Evolutionary conservation across 2,113 vertebrate genomes (phyloP), one percentile per base, ranked within the genome.

Genomic region (Calidris pugnax): DNA sequence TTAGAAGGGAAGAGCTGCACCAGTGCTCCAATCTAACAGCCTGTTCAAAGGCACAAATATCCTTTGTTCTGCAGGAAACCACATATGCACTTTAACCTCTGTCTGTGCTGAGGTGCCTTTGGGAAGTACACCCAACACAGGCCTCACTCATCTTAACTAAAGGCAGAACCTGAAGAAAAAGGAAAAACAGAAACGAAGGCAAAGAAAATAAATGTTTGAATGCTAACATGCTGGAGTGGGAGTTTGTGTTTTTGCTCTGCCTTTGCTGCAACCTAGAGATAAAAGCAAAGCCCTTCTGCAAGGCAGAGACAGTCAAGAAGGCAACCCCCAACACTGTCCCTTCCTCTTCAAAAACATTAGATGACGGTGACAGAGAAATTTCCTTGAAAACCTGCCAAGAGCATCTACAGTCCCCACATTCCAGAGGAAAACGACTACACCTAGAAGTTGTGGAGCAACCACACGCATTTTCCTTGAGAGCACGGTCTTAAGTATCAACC

Each of bases 401-500:
- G n/a, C 27, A 45, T 39, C 85, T 69, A 73, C 23, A 72, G 55
- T 11, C 41, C 51, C 30, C 33, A 35, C n/a, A 41, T 47, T 75
- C 85, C 78, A 48, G 26, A 79, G 33, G 67, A 73, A 90, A 74
- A 75, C 32, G 72, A 9, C 53, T 85, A 16, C 48, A 69, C 10
- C 9, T 39, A 28, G 33, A 60, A 91, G 12, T 5, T 69, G 20
- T 2, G 68, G 10, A 91, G n/a, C 15, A 80, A 56, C 24, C 41
- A 32, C 1, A 4, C 4, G n/a, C 9, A 6, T 66, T 69, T 68
- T 43, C 35, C 55, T 57, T 41, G 35, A 53, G 27, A 89, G n/a
- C 3, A 63, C 0, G 0, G 47, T n/a, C 30, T 27, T 43, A 30
- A 74, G 28, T 8, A 39, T 10, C 66, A 85, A 2, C 13, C 12